phyloP scores from a whole-genome alignment of 2,113 vertebrate species.

The Crotalus tigris region DNA sequence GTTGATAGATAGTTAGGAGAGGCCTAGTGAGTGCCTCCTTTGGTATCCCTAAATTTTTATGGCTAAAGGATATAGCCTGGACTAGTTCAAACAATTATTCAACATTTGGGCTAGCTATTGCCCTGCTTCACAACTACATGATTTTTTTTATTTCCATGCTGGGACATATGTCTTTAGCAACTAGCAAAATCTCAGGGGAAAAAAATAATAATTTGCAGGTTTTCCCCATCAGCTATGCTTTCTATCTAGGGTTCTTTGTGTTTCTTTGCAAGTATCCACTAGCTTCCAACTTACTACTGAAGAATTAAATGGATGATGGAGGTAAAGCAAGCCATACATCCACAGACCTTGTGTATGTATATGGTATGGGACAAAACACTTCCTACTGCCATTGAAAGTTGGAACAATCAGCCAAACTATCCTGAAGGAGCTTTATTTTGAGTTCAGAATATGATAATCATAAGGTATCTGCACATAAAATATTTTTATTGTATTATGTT shows the following conservation, averaged over 20 bases:
- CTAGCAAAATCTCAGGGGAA: neutral
- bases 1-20: neutral
- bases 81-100: neutral
- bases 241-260: neutral
- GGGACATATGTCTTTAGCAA: neutral
- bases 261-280: neutral
- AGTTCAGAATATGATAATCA: neutral
- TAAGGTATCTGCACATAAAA: neutral
- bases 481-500: neutral
- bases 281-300: neutral
- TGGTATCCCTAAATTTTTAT: neutral
- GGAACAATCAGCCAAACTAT: neutral
- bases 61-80: neutral
- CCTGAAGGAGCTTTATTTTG: neutral
- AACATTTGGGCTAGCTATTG: neutral
- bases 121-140: neutral
- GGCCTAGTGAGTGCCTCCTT: neutral
- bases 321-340: neutral
- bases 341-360: neutral
- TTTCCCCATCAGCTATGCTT: neutral
- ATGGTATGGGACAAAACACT: neutral
- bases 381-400: neutral
- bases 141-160: neutral
- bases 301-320: neutral
- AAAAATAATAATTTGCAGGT: neutral